These are phyloP conservation scores for Hyposoter didymator DNA, from an alignment of 2,888 invertebrate species.

Conservation along the genomic window DNA sequence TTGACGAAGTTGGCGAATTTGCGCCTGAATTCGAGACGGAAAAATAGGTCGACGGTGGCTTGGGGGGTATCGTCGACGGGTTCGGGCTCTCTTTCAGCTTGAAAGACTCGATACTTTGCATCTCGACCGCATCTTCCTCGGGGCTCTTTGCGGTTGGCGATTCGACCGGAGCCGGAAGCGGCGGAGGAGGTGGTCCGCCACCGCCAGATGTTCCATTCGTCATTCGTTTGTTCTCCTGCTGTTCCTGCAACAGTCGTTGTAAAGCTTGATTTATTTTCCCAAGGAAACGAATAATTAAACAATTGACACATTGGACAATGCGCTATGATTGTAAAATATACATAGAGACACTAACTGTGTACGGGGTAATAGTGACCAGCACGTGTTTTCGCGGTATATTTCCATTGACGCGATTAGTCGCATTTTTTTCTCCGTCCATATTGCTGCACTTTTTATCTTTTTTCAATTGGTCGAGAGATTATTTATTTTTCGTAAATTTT, in stretches of 20 bases:
- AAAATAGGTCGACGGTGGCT: conserved; percentile 90
- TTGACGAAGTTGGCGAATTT: conserved; percentile 72
- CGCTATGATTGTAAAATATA: no score
- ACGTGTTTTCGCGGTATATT: conserved; percentile 69
- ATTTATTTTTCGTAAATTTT: no score
- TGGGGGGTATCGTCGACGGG: conserved; percentile 85
- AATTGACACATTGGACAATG: no score
- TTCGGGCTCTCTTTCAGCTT: conserved; percentile 88
- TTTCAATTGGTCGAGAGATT: no score
- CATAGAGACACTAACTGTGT: conserved; percentile 76
- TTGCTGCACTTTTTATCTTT: neutral
- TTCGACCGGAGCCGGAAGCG: conserved; percentile 75
- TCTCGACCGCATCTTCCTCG: conserved; percentile 87
- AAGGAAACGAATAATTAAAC: no score
- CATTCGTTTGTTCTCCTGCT: conserved; percentile 76
- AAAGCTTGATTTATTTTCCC: no score
- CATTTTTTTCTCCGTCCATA: conserved; percentile 29
- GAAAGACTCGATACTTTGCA: conserved; percentile 91
- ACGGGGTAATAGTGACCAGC: conserved; percentile 79
- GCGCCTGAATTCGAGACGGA: conserved; percentile 77
- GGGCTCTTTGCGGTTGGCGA: conserved; percentile 74
- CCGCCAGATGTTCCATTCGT: conserved; percentile 70
- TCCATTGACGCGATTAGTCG: conserved; percentile 70
- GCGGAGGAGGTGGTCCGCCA: conserved; percentile 75
- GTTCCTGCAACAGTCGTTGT: conserved; percentile 73